Evolutionary conservation across 2,113 vertebrate genomes (phyloP), one percentile per base, ranked within the genome.

Genomic region (Vimba vimba): DNA sequence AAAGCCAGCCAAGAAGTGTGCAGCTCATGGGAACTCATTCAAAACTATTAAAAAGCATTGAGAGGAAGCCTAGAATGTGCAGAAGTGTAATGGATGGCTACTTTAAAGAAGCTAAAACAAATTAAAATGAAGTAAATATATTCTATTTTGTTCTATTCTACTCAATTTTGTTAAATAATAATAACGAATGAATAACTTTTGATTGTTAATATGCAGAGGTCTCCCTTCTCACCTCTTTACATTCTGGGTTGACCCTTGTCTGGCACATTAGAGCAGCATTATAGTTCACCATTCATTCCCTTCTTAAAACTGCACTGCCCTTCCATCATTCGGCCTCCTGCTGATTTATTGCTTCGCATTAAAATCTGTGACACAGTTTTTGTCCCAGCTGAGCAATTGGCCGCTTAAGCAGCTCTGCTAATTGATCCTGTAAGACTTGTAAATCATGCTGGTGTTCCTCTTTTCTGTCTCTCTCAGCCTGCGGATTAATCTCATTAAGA

Each of bases 401-500:
- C 79, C 76, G 79, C 64, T 86, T 84, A 86, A 84, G 81, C 82
- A 30, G 69, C 71, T 88, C 77, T 55, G 79, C 87, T 86, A 86
- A 86, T 88, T 86, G 85, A 88, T 86, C 85, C 82, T 84, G 85
- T 83, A 88, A 86, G 85, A 79, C 85, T 86, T 88, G 87, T 88
- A 86, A 88, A 86, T 88, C 87, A 76, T 84, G 77, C 87, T 78
- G 71, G 84, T 79, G 55, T 86, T 74, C 84, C 80, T 83, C 84
- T 43, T 88, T 83, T 80, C 43, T 62, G 57, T 85, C 85, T 88
- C 73, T 47, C 47, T 68, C 82, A 86, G 87, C 80, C 79, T 83
- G 80, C 64, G 78, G 69, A 84, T 71, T 88, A 88, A 86, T 88
- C 85, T 80, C 69, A 84, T 88, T 86, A 88, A 74, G 76, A 88